These are phyloP conservation scores for Larimichthys crocea DNA, from an alignment of 2,113 vertebrate species.

Conservation along the genomic window DNA sequence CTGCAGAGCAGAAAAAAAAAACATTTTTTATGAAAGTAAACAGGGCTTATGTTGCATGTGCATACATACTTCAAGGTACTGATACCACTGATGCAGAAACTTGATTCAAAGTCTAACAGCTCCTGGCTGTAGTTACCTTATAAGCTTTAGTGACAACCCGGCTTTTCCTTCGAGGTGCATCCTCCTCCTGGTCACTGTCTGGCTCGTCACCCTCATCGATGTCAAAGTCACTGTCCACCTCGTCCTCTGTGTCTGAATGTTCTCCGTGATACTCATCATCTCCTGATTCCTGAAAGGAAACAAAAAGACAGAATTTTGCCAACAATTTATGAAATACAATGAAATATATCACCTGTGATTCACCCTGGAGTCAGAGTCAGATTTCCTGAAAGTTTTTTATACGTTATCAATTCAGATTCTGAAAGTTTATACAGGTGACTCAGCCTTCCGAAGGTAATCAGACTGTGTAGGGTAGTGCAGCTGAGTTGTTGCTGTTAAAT, in stretches of 20 bases:
- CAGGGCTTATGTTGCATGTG: no score
- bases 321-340: background rate
- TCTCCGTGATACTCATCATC: slow-evolving; percentile 96
- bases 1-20: background rate
- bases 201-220: slow-evolving; percentile 97
- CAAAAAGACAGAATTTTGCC: background rate
- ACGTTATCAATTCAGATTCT: background rate
- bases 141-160: slow-evolving; percentile 95
- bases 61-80: no score
- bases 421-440: background rate
- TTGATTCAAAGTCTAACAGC: background rate
- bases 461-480: background rate
- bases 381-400: background rate
- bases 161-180: slow-evolving; percentile 90
- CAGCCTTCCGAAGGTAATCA: background rate
- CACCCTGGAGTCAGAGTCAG: background rate
- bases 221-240: slow-evolving; percentile 97
- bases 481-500: background rate
- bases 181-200: slow-evolving; percentile 92
- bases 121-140: slow-evolving; percentile 80
- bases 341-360: background rate
- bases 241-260: slow-evolving; percentile 95
- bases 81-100: background rate
- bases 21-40: background rate
- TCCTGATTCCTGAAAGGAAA: slow-evolving; percentile 88